Evolutionary conservation across 2,888 invertebrate genomes (phyloP).

Genomic region (Heteromurus nitidus): DNA sequence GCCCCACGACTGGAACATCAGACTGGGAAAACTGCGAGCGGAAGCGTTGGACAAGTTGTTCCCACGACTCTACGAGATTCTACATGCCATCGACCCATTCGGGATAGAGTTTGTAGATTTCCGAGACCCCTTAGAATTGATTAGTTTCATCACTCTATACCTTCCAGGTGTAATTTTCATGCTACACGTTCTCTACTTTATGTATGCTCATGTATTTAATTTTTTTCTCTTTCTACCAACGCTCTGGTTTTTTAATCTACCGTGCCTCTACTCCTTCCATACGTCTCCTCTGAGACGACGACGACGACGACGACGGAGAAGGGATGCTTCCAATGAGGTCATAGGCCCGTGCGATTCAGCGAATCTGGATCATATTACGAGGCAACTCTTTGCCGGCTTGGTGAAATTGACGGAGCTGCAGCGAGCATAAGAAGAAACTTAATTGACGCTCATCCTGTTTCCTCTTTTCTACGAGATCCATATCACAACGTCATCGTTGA

Average conservation of each 20-base stretch:
- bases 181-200: constrained; percentile 51
- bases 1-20: constrained; percentile 34
- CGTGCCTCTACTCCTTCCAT: constrained; percentile 59
- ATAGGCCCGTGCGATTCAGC: constrained; percentile 44
- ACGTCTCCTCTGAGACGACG: constrained; percentile 49
- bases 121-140: constrained; percentile 64
- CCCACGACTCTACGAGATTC: constrained; percentile 45
- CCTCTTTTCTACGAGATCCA: constrained; percentile 49
- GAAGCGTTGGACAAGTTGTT: constrained; percentile 62
- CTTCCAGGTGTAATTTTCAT: constrained; percentile 59
- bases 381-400: constrained; percentile 50
- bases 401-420: constrained; percentile 45
- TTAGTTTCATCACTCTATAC: constrained; percentile 65
- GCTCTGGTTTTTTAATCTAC: constrained; percentile 62
- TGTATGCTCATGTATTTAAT: constrained; percentile 58
- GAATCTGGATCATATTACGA: constrained; percentile 57
- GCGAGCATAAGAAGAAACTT: constrained; percentile 50
- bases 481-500: constrained; percentile 7
- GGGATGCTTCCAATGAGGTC: constrained; percentile 36
- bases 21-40: constrained; percentile 54
- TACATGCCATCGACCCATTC: constrained; percentile 51
- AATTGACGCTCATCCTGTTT: constrained; percentile 57
- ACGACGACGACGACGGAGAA: constrained; percentile 18
- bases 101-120: constrained; percentile 56
- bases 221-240: constrained; percentile 64